These are phyloP conservation scores for Aethina tumida DNA, from an alignment of 1,140 invertebrate genomes.

Conservation along the genomic window DNA sequence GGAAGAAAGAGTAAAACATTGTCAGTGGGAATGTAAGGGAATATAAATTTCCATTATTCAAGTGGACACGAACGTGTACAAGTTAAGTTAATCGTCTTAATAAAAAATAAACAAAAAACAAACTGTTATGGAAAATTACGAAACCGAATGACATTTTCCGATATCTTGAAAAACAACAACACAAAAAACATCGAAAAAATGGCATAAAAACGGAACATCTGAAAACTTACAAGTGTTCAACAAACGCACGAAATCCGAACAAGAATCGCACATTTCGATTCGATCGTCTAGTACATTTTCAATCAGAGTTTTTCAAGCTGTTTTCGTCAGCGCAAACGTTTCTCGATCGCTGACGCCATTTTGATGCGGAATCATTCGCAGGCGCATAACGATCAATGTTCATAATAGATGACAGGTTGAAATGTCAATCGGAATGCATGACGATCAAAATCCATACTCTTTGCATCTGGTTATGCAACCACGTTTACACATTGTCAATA, in stretches of 20 bases:
- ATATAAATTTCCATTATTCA: constrained; percentile 1
- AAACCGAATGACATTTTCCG: background rate
- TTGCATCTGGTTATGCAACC: too few relatives aligned
- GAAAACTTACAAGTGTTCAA: constrained; percentile 62
- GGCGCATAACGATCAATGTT: too few relatives aligned
- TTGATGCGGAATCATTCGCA: too few relatives aligned
- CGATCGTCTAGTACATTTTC: too few relatives aligned
- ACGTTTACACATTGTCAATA: too few relatives aligned
- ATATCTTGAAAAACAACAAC: constrained; percentile 4
- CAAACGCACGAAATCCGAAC: constrained; percentile 67
- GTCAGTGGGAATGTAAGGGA: constrained; percentile 8
- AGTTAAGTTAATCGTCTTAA: background rate
- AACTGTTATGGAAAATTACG: background rate
- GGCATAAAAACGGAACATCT: constrained; percentile 20
- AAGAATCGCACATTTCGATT: constrained; percentile 69
- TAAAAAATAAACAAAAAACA: constrained; percentile 5
- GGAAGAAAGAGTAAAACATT: constrained; percentile 20
- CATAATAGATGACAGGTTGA: too few relatives aligned
- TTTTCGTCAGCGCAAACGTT: too few relatives aligned
- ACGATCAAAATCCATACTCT: too few relatives aligned
- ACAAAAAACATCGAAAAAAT: constrained; percentile 9
- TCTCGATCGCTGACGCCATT: too few relatives aligned
- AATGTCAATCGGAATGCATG: too few relatives aligned
- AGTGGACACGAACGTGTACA: constrained; percentile 2
- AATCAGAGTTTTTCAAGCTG: too few relatives aligned